Percentiles rank a stretch among this genome's conserved stretches.
Evolutionary conservation across 2,797 vertebrate genomes (phyloP).

Genomic region (Microctenopoma stevenorrisi): DNA sequence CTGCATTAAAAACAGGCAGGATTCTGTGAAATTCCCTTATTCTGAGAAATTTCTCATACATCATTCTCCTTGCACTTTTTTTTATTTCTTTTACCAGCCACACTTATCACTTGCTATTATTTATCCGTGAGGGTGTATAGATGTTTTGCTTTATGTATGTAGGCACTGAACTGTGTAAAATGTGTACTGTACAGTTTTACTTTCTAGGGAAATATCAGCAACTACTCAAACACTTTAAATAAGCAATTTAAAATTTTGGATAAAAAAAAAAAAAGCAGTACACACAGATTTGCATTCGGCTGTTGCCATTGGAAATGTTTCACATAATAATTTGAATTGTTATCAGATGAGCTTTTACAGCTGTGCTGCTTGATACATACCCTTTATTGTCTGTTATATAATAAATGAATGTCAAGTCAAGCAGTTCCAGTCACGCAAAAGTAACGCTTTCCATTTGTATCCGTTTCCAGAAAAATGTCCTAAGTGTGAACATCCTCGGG

Average conservation of each 20-base stretch:
- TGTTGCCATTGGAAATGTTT: background rate
- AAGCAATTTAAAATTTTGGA: too few species aligned
- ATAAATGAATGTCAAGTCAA: background rate
- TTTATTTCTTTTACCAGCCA: background rate
- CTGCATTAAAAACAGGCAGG: too few species aligned
- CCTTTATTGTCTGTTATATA: background rate
- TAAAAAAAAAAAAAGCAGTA: too few species aligned
- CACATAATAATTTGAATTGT: background rate
- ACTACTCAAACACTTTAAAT: background rate
- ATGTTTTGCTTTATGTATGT: background rate
- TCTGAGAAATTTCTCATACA: background rate
- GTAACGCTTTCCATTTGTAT: constrained; percentile 9
- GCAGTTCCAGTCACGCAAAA: background rate
- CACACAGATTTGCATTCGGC: background rate
- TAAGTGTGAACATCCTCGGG: constrained; percentile 94
- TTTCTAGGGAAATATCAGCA: background rate
- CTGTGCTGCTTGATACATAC: background rate
- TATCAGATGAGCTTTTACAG: background rate
- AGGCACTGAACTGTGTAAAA: background rate
- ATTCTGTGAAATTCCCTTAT: background rate
- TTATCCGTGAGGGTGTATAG: background rate
- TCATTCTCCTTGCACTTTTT: background rate
- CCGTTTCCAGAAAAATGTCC: constrained; percentile 90
- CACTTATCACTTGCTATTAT: too few species aligned
- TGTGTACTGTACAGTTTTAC: background rate